Evolutionary conservation across 2,113 vertebrate genomes (phyloP).

Genomic region (Chloropsis hardwickii): DNA sequence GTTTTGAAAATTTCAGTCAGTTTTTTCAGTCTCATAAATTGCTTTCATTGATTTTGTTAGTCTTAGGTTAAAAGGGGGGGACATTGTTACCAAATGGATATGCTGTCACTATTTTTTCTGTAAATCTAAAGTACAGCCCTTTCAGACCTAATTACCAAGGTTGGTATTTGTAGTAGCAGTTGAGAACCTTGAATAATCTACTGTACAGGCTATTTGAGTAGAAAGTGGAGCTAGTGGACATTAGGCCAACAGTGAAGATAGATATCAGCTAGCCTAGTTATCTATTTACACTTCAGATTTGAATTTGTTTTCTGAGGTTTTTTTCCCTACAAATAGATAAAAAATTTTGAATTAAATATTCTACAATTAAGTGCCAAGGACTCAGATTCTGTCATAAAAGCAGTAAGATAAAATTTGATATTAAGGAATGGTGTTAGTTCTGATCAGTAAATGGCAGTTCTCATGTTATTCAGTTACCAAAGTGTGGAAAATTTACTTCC

Average conservation of each 20-base stretch:
- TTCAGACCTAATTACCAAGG: slow-evolving; percentile 59
- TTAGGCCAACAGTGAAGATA: background rate
- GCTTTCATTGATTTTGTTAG: background rate
- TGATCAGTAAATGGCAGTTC: background rate
- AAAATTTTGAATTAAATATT: background rate
- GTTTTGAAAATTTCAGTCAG: background rate
- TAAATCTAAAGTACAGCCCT: slow-evolving; percentile 37
- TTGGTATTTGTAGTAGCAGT: slow-evolving; percentile 63
- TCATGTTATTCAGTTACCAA: background rate
- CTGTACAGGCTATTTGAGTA: slow-evolving; percentile 5
- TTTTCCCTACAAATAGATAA: background rate
- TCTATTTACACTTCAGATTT: background rate
- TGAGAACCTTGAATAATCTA: slow-evolving; percentile 31
- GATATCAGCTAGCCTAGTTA: background rate
- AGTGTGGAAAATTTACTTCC: background rate
- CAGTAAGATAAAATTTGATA: background rate
- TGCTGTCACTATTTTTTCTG: slow-evolving; percentile 2
- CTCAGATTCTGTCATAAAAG: background rate
- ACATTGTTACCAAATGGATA: background rate
- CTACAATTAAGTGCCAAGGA: background rate
- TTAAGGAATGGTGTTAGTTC: background rate
- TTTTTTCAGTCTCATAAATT: background rate
- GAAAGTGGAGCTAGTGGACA: background rate
- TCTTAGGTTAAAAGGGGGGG: background rate
- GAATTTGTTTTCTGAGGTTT: background rate